phyloP scores from a whole-genome alignment of 2,797 vertebrate species.

The Myotis pilosus region DNA sequence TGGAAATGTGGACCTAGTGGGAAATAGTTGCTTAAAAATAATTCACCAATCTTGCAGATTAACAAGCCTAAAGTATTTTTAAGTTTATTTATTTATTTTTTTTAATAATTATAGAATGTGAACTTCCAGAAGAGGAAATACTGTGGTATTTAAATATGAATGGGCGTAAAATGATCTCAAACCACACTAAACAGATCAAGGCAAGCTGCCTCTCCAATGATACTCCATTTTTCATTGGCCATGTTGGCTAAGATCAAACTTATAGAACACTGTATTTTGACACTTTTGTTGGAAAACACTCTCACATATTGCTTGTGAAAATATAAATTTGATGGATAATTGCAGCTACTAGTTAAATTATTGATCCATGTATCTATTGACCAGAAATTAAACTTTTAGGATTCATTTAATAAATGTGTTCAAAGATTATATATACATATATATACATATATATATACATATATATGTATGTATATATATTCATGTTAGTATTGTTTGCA shows the following conservation, averaged over 20 bases:
- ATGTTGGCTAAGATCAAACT: background rate
- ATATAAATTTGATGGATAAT: background rate
- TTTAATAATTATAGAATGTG: background rate
- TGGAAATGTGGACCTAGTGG: background rate
- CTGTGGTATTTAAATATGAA: background rate
- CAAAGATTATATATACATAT: background rate
- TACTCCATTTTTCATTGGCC: background rate
- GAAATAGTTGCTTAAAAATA: background rate
- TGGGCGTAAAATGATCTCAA: background rate
- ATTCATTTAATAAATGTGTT: background rate
- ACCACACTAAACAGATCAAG: background rate
- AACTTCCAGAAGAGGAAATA: background rate
- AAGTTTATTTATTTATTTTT: background rate
- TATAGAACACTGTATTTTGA: background rate
- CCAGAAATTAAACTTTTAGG: background rate
- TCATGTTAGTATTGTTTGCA: background rate
- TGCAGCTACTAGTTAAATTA: background rate
- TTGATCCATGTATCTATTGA: background rate
- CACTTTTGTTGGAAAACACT: background rate
- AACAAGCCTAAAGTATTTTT: conserved; percentile 23
- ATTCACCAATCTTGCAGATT: conserved; percentile 19
- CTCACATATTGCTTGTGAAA: background rate
- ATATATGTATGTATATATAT: too few species aligned
- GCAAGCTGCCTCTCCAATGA: background rate
- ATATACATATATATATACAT: too few species aligned